Conservation (phyloP, 2,888 invertebrate genomes). For the Torymus texanus region DNA sequence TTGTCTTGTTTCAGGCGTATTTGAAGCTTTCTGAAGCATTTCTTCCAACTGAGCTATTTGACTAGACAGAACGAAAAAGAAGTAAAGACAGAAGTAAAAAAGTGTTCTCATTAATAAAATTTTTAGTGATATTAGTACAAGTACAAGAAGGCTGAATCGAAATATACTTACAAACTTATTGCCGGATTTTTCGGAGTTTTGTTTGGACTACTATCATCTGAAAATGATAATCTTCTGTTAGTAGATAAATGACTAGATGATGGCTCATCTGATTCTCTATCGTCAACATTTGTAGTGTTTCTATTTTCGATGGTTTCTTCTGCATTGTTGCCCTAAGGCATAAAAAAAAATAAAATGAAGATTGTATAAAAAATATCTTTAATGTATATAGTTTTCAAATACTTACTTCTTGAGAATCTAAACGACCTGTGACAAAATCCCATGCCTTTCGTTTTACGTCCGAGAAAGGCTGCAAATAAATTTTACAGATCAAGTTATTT, state of each 20-base stretch:
- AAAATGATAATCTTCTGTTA: slow-evolving; percentile 66
- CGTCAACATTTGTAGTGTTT: slow-evolving; percentile 57
- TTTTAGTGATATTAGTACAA: background rate
- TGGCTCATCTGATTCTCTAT: slow-evolving; percentile 17
- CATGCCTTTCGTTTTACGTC: slow-evolving; percentile 72
- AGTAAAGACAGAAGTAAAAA: slow-evolving; percentile 22
- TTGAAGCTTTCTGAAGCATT: slow-evolving; percentile 65
- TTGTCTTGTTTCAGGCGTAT: slow-evolving; percentile 65
- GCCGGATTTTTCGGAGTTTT: slow-evolving; percentile 60
- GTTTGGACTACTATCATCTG: slow-evolving; percentile 61
- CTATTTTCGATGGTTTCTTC: slow-evolving; percentile 9
- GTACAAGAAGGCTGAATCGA: background rate
- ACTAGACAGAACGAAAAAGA: slow-evolving; percentile 54
- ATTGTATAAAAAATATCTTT: background rate
- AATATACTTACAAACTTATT: slow-evolving; percentile 54
- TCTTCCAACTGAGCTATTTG: slow-evolving; percentile 69
- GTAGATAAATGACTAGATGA: slow-evolving; percentile 55
- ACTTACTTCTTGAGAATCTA: slow-evolving; percentile 49
- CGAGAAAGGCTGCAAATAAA: slow-evolving; percentile 69
- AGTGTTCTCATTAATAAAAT: background rate
- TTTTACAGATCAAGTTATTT: background rate
- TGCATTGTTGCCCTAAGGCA: slow-evolving; percentile 20
- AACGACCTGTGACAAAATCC: slow-evolving; percentile 62
- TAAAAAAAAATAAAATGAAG: slow-evolving; percentile 5
- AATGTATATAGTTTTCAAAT: background rate